Evolutionary conservation across 2,113 vertebrate species (phyloP), one percentile per base, ranked within the genome.

Genomic region (Acrocephalus arundinaceus): DNA sequence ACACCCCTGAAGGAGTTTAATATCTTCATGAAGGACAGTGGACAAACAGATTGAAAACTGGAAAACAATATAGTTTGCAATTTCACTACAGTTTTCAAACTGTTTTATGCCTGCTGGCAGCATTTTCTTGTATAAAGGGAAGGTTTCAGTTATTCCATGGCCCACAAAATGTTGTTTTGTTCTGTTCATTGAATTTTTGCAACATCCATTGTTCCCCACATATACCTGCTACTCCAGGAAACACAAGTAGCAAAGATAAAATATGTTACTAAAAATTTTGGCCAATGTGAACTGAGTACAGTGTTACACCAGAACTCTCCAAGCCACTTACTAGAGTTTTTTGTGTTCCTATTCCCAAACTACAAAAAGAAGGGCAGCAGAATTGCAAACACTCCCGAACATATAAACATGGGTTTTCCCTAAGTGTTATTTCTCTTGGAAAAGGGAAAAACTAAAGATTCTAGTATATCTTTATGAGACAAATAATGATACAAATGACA

Each of bases 341-440:
- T 0, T 28, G 10, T 48, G 30, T 16, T 45, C 17, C 12, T 15
- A 46, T 33, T 93, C 24, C 39, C 25, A 75, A 30, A 41, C 8
- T 35, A 23, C 12, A 41, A 24, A 76, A n/a, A 67, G 28, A 57
- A 77, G 55, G 2, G 1, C 27, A 62, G 9, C 25, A 78, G 11
- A 75, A 41, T 10, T 0, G 0, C 25, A 82, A 85, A 52, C 5
- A 37, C 54, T 74, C 10, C 37, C 2, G 2, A 9, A 51, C 4
- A 9, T 13, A 2, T 0, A 3, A 46, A 14, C 2, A 18, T 57
- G 15, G 6, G 4, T 7, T 82, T 67, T 63, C 59, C 30, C 39
- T 30, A 57, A 49, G 21, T 39, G 10, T 5, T 41, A 31, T 63
- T 87, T 57, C n/a, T 73, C 19, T 41, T 2, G 1, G 7, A 77